Evolutionary conservation across 2,797 vertebrate genomes (phyloP).

Genomic region (Trichosurus vulpecula): DNA sequence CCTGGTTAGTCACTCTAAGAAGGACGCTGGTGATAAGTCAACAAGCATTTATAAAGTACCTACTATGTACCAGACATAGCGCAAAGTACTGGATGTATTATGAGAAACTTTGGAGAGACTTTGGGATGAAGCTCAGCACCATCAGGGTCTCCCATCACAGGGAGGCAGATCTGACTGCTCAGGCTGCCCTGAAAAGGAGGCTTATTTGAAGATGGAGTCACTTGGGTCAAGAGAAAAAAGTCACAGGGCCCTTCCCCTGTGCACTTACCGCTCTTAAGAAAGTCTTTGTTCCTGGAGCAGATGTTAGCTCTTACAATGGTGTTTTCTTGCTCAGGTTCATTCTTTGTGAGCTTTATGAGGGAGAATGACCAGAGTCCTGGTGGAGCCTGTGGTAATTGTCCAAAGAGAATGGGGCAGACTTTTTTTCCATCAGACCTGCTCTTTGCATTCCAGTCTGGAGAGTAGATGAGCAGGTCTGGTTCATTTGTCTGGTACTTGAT

Average conservation of each 20-base stretch:
- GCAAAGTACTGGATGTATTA: not conserved
- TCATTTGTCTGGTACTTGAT: not conserved
- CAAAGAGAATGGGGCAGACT: not conserved
- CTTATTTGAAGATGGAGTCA: not conserved
- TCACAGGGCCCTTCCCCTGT: not conserved
- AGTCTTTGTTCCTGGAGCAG: not conserved
- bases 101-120: not conserved
- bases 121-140: no score
- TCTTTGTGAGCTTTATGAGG: not conserved
- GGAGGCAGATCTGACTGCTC: not conserved
- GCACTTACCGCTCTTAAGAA: not conserved
- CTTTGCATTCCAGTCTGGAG: no score
- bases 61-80: not conserved
- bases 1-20: no score
- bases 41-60: not conserved
- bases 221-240: not conserved
- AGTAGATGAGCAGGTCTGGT: not conserved
- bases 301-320: not conserved
- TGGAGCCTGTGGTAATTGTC: not conserved
- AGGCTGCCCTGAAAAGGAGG: not conserved
- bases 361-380: not conserved
- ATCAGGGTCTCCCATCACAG: no score
- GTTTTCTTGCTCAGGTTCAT: not conserved
- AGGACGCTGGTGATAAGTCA: not conserved
- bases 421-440: not conserved